These are phyloP conservation scores for Diprion similis DNA, from an alignment of 1,140 invertebrate genomes.

Conservation along the genomic window DNA sequence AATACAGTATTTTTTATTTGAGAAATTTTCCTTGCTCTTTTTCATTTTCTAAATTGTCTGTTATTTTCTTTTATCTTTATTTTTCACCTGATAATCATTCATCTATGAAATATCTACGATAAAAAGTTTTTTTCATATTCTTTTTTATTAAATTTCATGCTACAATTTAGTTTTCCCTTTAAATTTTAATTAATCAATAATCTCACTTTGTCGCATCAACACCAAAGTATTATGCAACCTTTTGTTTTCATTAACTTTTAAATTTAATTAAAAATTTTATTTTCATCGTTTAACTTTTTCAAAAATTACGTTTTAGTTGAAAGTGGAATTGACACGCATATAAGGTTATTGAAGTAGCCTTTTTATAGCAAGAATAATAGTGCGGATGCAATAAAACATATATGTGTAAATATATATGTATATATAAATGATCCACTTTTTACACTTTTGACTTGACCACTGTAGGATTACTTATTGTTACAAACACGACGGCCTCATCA, in stretches of 20 bases:
- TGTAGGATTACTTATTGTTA: not conserved
- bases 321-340: conserved; percentile 63
- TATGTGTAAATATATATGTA: not conserved
- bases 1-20: conserved; percentile 53
- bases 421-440: not conserved
- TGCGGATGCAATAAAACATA: conserved; percentile 5
- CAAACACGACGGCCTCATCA: not conserved
- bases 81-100: conserved; percentile 41
- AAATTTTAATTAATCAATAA: conserved; percentile 53
- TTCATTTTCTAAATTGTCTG: conserved; percentile 27
- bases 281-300: conserved; percentile 20
- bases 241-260: conserved; percentile 25
- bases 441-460: not conserved
- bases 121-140: conserved; percentile 51
- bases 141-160: conserved; percentile 5
- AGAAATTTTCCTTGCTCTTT: conserved; percentile 41
- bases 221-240: conserved; percentile 41
- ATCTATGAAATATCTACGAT: conserved; percentile 60
- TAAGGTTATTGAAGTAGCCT: conserved; percentile 59
- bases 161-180: conserved; percentile 2
- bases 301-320: conserved; percentile 42
- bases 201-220: conserved; percentile 58
- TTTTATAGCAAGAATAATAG: conserved; percentile 38
- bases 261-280: conserved; percentile 14
- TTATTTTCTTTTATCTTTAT: conserved; percentile 42